phyloP scores from a whole-genome alignment of 2,113 vertebrate genomes.

The Clarias macrocephalus region DNA sequence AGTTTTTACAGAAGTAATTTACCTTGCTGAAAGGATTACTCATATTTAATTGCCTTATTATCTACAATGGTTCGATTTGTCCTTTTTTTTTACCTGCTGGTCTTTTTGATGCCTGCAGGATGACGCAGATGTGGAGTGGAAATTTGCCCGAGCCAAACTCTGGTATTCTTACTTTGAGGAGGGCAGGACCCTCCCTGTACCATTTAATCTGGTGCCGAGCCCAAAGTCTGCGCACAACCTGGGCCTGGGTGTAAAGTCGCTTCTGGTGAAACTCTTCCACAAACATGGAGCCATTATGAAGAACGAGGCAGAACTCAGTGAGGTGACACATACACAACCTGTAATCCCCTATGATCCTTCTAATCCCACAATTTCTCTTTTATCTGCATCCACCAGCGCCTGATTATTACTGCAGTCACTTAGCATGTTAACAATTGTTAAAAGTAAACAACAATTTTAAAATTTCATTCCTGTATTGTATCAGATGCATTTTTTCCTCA shows the following conservation, averaged over 20 bases:
- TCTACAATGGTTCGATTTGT: neutral
- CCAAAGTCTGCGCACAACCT: conserved; percentile 88
- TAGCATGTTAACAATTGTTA: conserved; percentile 4
- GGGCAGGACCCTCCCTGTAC: conserved; percentile 92
- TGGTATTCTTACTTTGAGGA: conserved; percentile 99
- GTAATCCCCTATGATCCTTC: neutral
- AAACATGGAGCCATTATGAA: conserved; percentile 71
- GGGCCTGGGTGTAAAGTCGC: conserved; percentile 74
- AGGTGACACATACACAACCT: conserved; percentile 72
- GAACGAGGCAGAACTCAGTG: conserved; percentile 83
- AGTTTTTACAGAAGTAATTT: neutral
- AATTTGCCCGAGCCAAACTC: conserved; percentile 95
- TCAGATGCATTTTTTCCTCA: neutral
- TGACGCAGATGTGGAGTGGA: conserved; percentile 92
- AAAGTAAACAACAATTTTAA: neutral
- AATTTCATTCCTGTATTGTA: neutral
- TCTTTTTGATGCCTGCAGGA: conserved; percentile 14
- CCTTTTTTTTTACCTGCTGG: neutral
- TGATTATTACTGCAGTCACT: neutral
- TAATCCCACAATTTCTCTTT: neutral
- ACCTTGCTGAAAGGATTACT: neutral
- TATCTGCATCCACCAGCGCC: neutral
- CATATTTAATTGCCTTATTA: neutral
- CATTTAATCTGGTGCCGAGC: conserved; percentile 96
- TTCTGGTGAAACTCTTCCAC: conserved; percentile 68